phyloP scores from a whole-genome alignment of 2,797 vertebrate species.

The Eptatretus atami region DNA sequence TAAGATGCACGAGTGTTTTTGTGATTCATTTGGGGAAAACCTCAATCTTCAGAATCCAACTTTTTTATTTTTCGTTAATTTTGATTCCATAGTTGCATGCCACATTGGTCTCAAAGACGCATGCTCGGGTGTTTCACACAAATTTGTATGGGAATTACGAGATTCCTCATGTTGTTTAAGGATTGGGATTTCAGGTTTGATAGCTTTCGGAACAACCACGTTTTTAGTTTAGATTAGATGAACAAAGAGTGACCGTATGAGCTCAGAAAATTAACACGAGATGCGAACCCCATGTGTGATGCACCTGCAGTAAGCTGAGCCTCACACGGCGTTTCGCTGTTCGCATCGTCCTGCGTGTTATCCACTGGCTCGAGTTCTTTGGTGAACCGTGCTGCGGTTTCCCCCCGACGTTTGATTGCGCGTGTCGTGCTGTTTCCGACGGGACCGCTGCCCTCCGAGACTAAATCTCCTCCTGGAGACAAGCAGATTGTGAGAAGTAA shows the following conservation, averaged over 20 bases:
- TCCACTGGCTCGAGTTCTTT: slow-evolving; percentile 74
- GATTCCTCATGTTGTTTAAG: not conserved
- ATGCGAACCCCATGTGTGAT: no score
- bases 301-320: slow-evolving; percentile 52
- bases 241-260: no score
- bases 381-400: slow-evolving; percentile 45
- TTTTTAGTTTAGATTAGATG: slow-evolving; percentile 9
- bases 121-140: no score
- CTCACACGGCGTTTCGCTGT: slow-evolving; percentile 74
- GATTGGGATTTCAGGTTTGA: slow-evolving; percentile 9
- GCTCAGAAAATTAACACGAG: no score
- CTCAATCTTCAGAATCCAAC: no score
- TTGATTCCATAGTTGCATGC: no score
- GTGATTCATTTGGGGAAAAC: no score
- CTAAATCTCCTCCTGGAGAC: slow-evolving; percentile 83
- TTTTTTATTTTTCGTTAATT: no score
- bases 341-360: slow-evolving; percentile 83
- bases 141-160: not conserved
- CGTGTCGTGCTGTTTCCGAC: slow-evolving; percentile 67
- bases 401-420: slow-evolving; percentile 76
- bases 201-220: slow-evolving; percentile 10
- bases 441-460: slow-evolving; percentile 51
- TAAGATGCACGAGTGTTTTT: no score
- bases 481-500: slow-evolving; percentile 56
- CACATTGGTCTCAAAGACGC: no score